These are phyloP conservation scores for Beris chalybata DNA, from an alignment of 2,888 invertebrate species.

Conservation along the genomic window DNA sequence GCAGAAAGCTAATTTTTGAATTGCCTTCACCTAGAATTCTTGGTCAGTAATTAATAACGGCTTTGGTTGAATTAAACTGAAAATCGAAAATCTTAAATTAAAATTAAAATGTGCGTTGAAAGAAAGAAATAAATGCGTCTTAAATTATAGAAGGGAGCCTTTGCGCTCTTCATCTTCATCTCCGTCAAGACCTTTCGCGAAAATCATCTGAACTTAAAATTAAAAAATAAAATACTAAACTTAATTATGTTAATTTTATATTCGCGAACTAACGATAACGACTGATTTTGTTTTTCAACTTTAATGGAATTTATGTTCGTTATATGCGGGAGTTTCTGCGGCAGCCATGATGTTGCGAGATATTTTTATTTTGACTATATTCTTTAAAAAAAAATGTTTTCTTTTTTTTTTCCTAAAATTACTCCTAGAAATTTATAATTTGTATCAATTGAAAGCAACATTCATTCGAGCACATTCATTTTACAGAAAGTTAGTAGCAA, in stretches of 20 bases:
- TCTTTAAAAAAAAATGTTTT: neutral
- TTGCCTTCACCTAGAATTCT: constrained; percentile 11
- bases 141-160: constrained; percentile 2
- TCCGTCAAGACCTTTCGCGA: no score
- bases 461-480: constrained; percentile 21
- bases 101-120: constrained; percentile 35
- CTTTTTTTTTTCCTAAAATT: constrained; percentile 24
- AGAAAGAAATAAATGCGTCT: neutral
- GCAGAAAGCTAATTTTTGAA: constrained; percentile 14
- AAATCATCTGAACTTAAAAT: no score
- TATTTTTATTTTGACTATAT: neutral
- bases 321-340: constrained; percentile 37
- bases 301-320: neutral
- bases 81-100: constrained; percentile 22
- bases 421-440: constrained; percentile 10
- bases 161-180: no score
- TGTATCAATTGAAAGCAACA: constrained; percentile 21
- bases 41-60: neutral
- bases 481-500: neutral
- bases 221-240: no score
- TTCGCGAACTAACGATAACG: no score
- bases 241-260: no score
- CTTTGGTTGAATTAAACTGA: constrained; percentile 21
- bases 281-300: neutral
- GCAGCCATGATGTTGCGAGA: constrained; percentile 40